These are phyloP conservation scores for Montipora capitata DNA, from an alignment of 92 coral and sea anemone species.

Conservation along the genomic window DNA sequence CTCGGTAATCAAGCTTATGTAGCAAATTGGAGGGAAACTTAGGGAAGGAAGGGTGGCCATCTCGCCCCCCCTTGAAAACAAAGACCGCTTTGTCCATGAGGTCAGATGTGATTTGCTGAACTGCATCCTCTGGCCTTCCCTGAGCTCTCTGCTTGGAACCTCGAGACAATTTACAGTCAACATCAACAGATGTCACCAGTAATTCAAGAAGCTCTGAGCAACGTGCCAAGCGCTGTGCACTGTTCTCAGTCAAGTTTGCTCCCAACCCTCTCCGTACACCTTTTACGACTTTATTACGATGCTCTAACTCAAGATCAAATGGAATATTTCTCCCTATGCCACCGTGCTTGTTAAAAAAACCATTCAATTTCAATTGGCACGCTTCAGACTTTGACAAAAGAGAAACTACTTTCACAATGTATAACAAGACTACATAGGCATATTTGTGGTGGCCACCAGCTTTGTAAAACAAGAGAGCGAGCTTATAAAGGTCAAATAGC, in stretches of 20 bases:
- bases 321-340: slow-evolving; percentile 52
- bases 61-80: slow-evolving; percentile 6
- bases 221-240: slow-evolving; percentile 45
- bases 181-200: slow-evolving; percentile 51
- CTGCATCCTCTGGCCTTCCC: slow-evolving; percentile 48
- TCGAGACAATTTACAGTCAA: slow-evolving; percentile 38
- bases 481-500: slow-evolving; percentile 54
- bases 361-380: slow-evolving; percentile 42
- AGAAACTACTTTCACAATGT: slow-evolving; percentile 36
- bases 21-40: slow-evolving; percentile 51
- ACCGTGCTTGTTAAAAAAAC: slow-evolving; percentile 63
- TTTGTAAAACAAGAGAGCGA: slow-evolving; percentile 55
- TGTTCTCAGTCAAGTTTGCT: slow-evolving; percentile 42
- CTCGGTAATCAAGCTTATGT: slow-evolving; percentile 66
- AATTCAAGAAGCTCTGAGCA: slow-evolving; percentile 58
- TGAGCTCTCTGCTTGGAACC: slow-evolving; percentile 29
- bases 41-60: slow-evolving; percentile 61
- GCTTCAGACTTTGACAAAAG: slow-evolving; percentile 53
- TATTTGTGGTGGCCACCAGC: slow-evolving; percentile 52
- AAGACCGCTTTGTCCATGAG: slow-evolving; percentile 43
- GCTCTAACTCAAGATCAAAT: slow-evolving; percentile 60
- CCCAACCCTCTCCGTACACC: slow-evolving; percentile 63
- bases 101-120: slow-evolving; percentile 49
- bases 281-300: slow-evolving; percentile 47
- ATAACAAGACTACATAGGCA: slow-evolving; percentile 56